Percentiles rank a stretch among this genome's conserved stretches.
Conservation (phyloP, 1,140 invertebrate genomes). For the Triops cancriformis region DNA sequence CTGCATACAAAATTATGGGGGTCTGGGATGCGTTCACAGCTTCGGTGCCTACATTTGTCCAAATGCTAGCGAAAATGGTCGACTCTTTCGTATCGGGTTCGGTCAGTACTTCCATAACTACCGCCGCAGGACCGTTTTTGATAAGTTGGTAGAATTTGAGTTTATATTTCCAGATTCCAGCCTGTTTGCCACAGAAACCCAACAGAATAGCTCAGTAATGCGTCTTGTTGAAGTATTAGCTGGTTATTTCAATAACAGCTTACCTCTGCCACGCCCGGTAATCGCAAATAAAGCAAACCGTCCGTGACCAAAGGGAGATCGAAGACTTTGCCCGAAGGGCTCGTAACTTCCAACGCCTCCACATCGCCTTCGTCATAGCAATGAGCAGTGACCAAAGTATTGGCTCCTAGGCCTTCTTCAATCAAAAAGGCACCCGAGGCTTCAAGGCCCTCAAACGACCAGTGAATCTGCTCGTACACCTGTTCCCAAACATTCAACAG, state of each 20-base stretch:
- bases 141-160: slow-evolving; percentile 33
- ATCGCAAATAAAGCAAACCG: slow-evolving; percentile 24
- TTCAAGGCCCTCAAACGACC: slow-evolving; percentile 30
- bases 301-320: slow-evolving; percentile 32
- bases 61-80: not conserved
- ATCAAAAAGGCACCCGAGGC: slow-evolving; percentile 33
- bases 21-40: slow-evolving; percentile 17
- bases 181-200: slow-evolving; percentile 9
- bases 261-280: slow-evolving; percentile 25
- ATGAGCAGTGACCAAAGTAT: slow-evolving; percentile 34
- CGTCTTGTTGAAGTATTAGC: not conserved
- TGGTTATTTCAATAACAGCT: not conserved
- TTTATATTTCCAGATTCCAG: slow-evolving; percentile 33
- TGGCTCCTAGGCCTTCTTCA: slow-evolving; percentile 33
- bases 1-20: slow-evolving; percentile 25
- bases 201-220: not conserved
- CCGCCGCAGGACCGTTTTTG: slow-evolving; percentile 30
- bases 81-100: slow-evolving; percentile 24
- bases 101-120: slow-evolving; percentile 32
- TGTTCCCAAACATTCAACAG: slow-evolving; percentile 20
- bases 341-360: slow-evolving; percentile 35
- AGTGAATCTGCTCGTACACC: slow-evolving; percentile 32
- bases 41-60: slow-evolving; percentile 20
- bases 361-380: slow-evolving; percentile 34
- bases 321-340: slow-evolving; percentile 33